These are phyloP conservation scores for Pseudotriccus pelzelni DNA, from an alignment of 2,797 vertebrate genomes.

Conservation along the genomic window DNA sequence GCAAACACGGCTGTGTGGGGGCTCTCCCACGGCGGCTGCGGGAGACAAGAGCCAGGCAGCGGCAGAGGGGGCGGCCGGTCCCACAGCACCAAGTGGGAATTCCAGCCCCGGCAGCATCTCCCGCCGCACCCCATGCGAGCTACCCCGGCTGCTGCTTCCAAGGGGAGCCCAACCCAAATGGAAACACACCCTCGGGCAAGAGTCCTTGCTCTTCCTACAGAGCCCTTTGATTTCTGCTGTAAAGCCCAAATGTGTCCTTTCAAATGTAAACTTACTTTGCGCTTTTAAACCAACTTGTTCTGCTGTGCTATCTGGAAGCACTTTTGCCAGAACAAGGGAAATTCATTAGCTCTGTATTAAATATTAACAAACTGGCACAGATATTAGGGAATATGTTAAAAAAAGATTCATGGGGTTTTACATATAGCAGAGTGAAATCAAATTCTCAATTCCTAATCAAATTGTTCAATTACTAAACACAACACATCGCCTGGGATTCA, in stretches of 20 bases:
- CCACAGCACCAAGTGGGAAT: not conserved
- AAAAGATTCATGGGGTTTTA: not conserved
- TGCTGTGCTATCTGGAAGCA: not conserved
- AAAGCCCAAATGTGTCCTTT: not conserved
- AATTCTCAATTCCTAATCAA: not conserved
- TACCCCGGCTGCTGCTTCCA: accelerated
- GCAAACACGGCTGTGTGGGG: not conserved
- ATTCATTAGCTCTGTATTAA: not conserved
- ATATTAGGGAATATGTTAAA: not conserved
- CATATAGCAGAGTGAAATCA: not conserved
- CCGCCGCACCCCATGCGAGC: not conserved
- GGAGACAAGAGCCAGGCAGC: not conserved
- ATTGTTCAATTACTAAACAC: not conserved
- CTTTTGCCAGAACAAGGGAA: not conserved
- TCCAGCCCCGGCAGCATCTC: not conserved
- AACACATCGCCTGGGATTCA: not conserved
- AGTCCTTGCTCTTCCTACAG: not conserved
- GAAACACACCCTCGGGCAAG: accelerated
- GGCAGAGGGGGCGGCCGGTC: not conserved
- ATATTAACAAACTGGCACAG: not conserved
- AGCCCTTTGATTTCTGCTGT: not conserved
- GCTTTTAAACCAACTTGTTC: not conserved
- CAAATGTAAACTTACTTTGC: not conserved
- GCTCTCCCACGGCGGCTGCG: constrained; percentile 9
- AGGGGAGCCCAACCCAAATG: not conserved